Evolutionary conservation across 2,113 vertebrate genomes (phyloP).

Genomic region (Brachionichthys hirsutus): DNA sequence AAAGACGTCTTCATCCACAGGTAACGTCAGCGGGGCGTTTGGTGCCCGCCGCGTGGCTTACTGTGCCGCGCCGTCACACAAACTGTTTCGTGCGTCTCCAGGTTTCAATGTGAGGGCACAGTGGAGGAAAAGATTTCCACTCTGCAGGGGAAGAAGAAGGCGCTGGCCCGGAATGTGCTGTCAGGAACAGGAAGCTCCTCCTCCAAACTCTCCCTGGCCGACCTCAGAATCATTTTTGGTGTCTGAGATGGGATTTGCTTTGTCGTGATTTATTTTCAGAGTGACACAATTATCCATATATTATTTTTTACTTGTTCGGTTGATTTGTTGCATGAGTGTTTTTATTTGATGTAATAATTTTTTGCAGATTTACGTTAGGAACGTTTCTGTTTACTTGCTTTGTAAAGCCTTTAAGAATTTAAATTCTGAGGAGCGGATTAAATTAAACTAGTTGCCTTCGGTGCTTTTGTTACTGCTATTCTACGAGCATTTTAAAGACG

Average conservation of each 20-base stretch:
- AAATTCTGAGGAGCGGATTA: too few species aligned
- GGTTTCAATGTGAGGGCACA: conserved; percentile 91
- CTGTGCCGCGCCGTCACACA: too few species aligned
- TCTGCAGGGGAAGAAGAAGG: conserved; percentile 90
- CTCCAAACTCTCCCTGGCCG: conserved; percentile 89
- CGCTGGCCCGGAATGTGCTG: conserved; percentile 89
- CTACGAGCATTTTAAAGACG: too few species aligned
- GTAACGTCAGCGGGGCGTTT: conserved; percentile 62
- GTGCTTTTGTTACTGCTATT: too few species aligned
- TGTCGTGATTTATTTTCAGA: background rate
- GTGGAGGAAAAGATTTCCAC: conserved; percentile 94
- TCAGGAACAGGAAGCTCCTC: conserved; percentile 82
- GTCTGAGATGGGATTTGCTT: conserved; percentile 55
- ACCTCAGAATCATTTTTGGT: conserved; percentile 89
- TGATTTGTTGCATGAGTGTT: background rate
- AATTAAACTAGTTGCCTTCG: background rate
- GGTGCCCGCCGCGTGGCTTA: background rate
- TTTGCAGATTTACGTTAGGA: background rate
- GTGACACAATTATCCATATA: background rate
- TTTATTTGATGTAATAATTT: conserved; percentile 22
- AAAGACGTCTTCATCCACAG: conserved; percentile 92
- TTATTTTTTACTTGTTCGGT: background rate
- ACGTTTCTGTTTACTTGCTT: too few species aligned
- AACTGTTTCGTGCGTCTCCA: conserved; percentile 52
- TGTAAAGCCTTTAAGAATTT: background rate